Conservation (phyloP, 2,888 invertebrate species). For the Heliconius sara region DNA sequence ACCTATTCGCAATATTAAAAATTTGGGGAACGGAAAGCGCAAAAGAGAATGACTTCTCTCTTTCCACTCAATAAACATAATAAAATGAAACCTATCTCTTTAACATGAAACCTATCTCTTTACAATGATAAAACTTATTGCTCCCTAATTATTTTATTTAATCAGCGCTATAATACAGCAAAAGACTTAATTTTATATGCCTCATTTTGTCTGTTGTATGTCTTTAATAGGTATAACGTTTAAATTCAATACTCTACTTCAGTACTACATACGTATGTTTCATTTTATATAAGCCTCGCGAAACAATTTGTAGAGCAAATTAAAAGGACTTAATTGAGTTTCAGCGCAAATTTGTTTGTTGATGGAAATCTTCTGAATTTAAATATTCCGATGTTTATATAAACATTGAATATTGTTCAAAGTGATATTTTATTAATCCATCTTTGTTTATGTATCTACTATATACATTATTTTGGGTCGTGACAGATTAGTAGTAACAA, state of each 20-base stretch:
- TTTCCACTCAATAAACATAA: too few relatives aligned
- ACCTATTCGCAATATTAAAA: too few relatives aligned
- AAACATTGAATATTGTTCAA: slow-evolving; percentile 7
- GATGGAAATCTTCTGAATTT: slow-evolving; percentile 16
- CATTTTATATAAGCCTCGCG: slow-evolving; percentile 6
- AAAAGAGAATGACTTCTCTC: too few relatives aligned
- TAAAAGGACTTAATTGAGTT: slow-evolving; percentile 21
- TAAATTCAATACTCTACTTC: slow-evolving; percentile 3
- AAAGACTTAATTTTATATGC: not conserved
- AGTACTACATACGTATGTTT: not conserved
- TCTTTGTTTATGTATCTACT: not conserved
- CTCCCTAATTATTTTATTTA: not conserved
- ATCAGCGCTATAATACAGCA: not conserved
- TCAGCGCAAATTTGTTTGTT: slow-evolving; percentile 13
- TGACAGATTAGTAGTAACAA: not conserved
- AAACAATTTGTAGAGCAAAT: slow-evolving; percentile 17
- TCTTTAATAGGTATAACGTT: not conserved
- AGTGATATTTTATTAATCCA: not conserved
- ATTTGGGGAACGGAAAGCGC: too few relatives aligned
- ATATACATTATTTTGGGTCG: not conserved
- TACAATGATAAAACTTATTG: not conserved
- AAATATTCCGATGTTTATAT: slow-evolving; percentile 4
- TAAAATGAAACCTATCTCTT: not conserved
- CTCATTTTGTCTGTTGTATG: not conserved
- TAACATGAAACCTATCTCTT: too few relatives aligned